Evolutionary conservation across 1,140 invertebrate genomes (phyloP), one percentile per base, ranked within the genome.

Genomic region (Chlorops oryzae): DNA sequence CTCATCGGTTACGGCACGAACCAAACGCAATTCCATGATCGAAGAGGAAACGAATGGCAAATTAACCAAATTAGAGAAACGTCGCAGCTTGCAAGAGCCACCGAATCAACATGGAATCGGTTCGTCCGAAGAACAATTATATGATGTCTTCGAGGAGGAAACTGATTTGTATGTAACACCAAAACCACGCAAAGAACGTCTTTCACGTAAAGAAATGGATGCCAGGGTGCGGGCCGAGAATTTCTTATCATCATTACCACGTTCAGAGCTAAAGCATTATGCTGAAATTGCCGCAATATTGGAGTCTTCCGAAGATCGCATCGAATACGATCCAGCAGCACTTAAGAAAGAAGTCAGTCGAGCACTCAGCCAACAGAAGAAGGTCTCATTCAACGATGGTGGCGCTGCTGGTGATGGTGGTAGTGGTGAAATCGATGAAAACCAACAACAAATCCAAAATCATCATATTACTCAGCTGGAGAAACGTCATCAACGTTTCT

Each of bases 11-110:
- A 47, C 56, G 6, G 59, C 77, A 5, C 75, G 78, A 18, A 76
- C 72, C 23, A 88, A 88, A 71, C 75, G 86, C 27, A 88, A 84
- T 59, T 88, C 86, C 51, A 87, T 88, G 84, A 85, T 88, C 62
- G 88, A 88, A 70, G 81, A 85, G 66, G 78, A 80, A 55, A 78
- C 80, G 47, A 48, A 73, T 35, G 64, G 74, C 41, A 63, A 77
- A 41, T 61, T 75, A 38, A 72, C 76, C 37, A 81, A 82, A 62
- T 68, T 75, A 28, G 78, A 79, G 41, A 86, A 87, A 65, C 74
- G 85, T 43, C 78, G 82, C 66, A 86, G 84, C 5, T 63, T 86
- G 15, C 85, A 85, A 68, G 85, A 87, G 59, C 81, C 83, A 2
- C 85, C 85, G 46, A 82, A 81, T 58, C 74, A 82, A 48, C 80